Percentiles rank a stretch among this genome's conserved stretches.
Evolutionary conservation across 2,797 vertebrate species (phyloP).

Genomic region (Halcyon smyrnensis): DNA sequence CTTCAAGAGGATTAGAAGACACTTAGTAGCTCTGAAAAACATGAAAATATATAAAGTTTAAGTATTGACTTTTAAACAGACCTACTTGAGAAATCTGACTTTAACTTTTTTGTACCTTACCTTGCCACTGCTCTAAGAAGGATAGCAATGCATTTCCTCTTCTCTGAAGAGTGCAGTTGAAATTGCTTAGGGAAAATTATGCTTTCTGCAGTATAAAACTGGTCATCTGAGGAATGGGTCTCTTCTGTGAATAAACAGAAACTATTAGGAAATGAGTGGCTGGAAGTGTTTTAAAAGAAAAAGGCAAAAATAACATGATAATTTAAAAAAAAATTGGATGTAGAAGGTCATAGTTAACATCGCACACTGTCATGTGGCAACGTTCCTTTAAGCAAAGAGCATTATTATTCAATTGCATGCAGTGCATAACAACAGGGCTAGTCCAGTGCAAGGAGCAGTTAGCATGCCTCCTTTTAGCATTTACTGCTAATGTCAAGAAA

Average conservation of each 20-base stretch:
- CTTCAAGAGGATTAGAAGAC: background rate
- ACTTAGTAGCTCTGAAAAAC: background rate
- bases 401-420: background rate
- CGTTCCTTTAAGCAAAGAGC: background rate
- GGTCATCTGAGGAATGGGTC: background rate
- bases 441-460: background rate
- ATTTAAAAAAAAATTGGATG: background rate
- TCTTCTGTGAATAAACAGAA: background rate
- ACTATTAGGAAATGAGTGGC: background rate
- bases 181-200: background rate
- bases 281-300: background rate
- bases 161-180: background rate
- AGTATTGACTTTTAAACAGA: background rate
- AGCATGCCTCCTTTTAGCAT: background rate
- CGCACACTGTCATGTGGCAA: background rate
- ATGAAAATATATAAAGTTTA: background rate
- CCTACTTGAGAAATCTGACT: background rate
- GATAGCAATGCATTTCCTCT: background rate
- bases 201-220: background rate
- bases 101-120: background rate
- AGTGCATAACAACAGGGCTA: background rate
- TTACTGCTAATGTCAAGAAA: background rate
- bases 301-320: background rate
- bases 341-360: background rate
- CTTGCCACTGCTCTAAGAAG: background rate